Evolutionary conservation across 2,113 vertebrate species (phyloP), one percentile per base, ranked within the genome.

Genomic region (Zosterops lateralis): DNA sequence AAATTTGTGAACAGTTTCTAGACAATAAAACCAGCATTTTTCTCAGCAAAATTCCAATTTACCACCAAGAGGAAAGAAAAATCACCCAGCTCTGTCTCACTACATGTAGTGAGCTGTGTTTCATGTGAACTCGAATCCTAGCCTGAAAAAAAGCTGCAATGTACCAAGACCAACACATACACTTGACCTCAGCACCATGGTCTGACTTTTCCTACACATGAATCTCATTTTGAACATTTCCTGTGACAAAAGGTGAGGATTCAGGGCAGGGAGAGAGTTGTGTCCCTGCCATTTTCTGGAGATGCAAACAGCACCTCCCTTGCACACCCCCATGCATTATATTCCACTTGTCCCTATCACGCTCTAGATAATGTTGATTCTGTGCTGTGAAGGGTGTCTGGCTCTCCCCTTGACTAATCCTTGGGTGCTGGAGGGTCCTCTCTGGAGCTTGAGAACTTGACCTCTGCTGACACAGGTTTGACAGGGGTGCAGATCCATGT

Each of bases 381-480:
- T 93, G 86, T 81, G 70, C 93, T 85, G 29, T 93, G 92, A 75
- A 85, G 88, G 83, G 68, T 91, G 61, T 91, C 92, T 91, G 64
- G 3, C 51, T 92, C 83, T 92, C 68, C 62, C 80, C 84, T 94
- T 92, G 77, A 81, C 70, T 96, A 83, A 93, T 92, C 92, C 87
- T 76, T 71, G 62, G 74, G 64, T 31, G 2, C 76, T 89, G 84
- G 72, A 95, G 86, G 50, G 66, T 87, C 75, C 66, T 92, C 62
- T 80, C 73, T 74, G 82, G 84, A 94, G 79, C 93, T 94, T 96
- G 93, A 96, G 96, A 96, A 96, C 81, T 94, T 96, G 96, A 96
- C 90, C 92, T 79, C 67, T 1, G 2, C 53, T 82, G 74, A 83
- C 71, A 94, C 24, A n/a, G 10, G 1, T 93, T 34, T 90, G 89